Evolutionary conservation across 92 coral and sea anemone genomes (phyloP).

Genomic region (Isaurus tuberculatus): DNA sequence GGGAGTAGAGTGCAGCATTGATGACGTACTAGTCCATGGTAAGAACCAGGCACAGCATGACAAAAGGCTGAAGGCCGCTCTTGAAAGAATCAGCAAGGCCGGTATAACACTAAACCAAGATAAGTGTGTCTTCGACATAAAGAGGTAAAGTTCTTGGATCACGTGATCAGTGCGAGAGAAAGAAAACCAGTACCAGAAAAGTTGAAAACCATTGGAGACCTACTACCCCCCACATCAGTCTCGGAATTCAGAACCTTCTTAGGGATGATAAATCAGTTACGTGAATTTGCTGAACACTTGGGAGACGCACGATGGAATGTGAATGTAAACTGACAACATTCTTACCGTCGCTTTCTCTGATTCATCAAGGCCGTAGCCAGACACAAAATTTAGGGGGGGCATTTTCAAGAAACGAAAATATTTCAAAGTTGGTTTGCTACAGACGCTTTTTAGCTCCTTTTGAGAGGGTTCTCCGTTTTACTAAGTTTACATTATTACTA

Average conservation of each 20-base stretch:
- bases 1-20: conserved; percentile 36
- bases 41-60: background rate
- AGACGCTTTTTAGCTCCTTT: no score
- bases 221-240: conserved; percentile 23
- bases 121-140: conserved; percentile 33
- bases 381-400: no score
- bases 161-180: conserved; percentile 30
- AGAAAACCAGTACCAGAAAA: conserved; percentile 45
- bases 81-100: conserved; percentile 22
- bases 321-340: no score
- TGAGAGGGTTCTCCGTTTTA: no score
- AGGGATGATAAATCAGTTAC: conserved; percentile 55
- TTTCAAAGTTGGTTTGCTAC: no score
- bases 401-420: no score
- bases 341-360: no score
- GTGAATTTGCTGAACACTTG: conserved; percentile 28
- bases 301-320: no score
- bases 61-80: conserved; percentile 21
- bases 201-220: conserved; percentile 48
- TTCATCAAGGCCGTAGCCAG: no score
- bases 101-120: conserved; percentile 41
- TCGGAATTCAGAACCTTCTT: conserved; percentile 49
- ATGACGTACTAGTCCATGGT: conserved; percentile 27
- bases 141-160: conserved; percentile 39
- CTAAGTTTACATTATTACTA: no score